phyloP scores from a whole-genome alignment of 2,113 vertebrate species.

The Barnardius zonarius region DNA sequence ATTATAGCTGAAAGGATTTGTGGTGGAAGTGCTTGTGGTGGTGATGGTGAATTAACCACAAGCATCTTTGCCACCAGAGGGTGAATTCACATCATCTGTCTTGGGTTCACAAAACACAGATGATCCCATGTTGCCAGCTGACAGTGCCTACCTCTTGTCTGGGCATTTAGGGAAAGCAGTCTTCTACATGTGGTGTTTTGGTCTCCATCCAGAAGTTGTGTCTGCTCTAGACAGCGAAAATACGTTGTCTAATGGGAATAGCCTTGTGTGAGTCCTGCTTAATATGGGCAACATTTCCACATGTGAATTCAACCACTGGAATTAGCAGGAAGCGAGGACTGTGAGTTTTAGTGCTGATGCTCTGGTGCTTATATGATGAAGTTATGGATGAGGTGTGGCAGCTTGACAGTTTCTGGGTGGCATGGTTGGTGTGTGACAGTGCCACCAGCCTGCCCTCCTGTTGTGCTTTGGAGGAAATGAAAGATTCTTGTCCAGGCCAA shows the following conservation, averaged over 20 bases:
- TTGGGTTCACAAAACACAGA: background rate
- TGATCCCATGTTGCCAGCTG: background rate
- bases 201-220: background rate
- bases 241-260: background rate
- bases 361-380: background rate
- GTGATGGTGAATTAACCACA: background rate
- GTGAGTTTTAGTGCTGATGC: background rate
- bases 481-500: background rate
- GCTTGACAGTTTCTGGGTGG: background rate
- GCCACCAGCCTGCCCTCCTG: background rate
- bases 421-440: rapidly evolving
- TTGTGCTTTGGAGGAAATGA: background rate
- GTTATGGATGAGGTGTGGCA: background rate
- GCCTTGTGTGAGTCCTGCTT: background rate
- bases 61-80: background rate
- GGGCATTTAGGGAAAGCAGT: background rate
- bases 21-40: slow-evolving; percentile 11
- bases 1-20: background rate
- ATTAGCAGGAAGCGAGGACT: background rate
- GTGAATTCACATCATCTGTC: background rate
- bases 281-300: background rate
- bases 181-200: background rate
- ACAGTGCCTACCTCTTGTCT: background rate
- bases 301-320: background rate
- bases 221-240: background rate